These are phyloP conservation scores for Phrixothrix hirtus DNA, from an alignment of 2,888 invertebrate genomes.

Conservation along the genomic window DNA sequence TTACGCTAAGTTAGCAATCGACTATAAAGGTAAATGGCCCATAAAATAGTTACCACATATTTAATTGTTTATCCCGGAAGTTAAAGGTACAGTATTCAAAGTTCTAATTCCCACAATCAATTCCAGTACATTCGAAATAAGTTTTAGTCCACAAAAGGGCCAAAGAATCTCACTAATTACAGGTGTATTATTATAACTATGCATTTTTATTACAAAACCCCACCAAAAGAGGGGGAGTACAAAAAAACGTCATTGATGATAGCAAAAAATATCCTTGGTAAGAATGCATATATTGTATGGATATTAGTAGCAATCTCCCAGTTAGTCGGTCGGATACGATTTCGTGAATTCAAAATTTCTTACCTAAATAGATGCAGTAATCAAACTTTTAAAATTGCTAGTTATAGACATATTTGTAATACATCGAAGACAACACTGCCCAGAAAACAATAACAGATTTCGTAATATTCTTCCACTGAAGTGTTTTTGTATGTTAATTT, in stretches of 20 bases:
- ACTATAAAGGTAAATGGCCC: constrained; percentile 28
- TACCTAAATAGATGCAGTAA: too few species aligned
- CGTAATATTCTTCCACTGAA: constrained; percentile 15
- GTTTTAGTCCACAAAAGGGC: constrained; percentile 15
- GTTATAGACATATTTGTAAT: not conserved
- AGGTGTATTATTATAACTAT: too few species aligned
- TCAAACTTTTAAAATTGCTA: not conserved
- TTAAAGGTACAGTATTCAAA: constrained; percentile 23
- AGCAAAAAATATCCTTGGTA: constrained; percentile 48
- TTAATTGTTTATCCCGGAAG: constrained; percentile 22
- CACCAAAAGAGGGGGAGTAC: constrained; percentile 25
- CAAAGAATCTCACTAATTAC: too few species aligned
- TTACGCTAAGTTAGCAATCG: constrained; percentile 7
- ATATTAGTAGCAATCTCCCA: constrained; percentile 19
- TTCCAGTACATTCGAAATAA: constrained; percentile 13
- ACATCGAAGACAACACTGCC: constrained; percentile 28
- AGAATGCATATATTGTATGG: constrained; percentile 49
- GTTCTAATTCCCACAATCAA: constrained; percentile 28
- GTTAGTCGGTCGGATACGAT: constrained; percentile 23
- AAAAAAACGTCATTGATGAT: constrained; percentile 41
- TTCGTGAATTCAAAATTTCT: constrained; percentile 4
- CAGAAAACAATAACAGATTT: constrained; percentile 20
- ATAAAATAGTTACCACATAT: constrained; percentile 28
- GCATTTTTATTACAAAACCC: constrained; percentile 16
- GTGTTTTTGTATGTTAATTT: constrained; percentile 26